Percentiles rank a stretch among this genome's conserved stretches.
Conservation (phyloP, 1,140 invertebrate genomes). For the Camponotus vicinus region DNA sequence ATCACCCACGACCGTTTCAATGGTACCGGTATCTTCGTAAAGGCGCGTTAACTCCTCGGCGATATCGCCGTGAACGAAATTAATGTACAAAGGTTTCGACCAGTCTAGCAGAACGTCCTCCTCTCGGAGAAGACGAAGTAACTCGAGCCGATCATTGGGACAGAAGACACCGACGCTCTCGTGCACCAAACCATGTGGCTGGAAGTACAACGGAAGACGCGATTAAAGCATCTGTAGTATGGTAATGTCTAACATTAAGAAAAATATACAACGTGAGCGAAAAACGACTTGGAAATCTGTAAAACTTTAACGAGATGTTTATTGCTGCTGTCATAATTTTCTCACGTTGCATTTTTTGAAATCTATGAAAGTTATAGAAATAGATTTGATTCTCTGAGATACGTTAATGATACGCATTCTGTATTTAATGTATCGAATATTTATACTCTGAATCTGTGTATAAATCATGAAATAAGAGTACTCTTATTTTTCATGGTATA, state of each 20-base stretch:
- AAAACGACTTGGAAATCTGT: neutral
- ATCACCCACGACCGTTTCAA: slow-evolving; percentile 92
- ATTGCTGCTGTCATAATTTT: neutral
- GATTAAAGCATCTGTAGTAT: slow-evolving; percentile 11
- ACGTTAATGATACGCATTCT: neutral
- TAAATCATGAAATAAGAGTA: too few species aligned
- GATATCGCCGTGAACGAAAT: slow-evolving; percentile 92
- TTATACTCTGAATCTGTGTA: neutral
- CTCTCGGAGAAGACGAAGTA: slow-evolving; percentile 89
- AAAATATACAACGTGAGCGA: neutral
- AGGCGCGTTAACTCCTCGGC: slow-evolving; percentile 90
- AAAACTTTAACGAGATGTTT: slow-evolving; percentile 34
- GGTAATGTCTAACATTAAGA: too few species aligned
- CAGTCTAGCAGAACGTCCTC: slow-evolving; percentile 93
- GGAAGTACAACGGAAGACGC: slow-evolving; percentile 71
- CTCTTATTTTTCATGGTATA: neutral
- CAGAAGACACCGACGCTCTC: slow-evolving; percentile 94
- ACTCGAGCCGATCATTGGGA: slow-evolving; percentile 90
- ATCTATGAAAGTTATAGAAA: neutral
- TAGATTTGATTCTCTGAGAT: neutral
- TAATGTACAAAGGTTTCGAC: slow-evolving; percentile 92
- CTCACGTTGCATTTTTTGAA: neutral
- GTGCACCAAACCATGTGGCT: slow-evolving; percentile 92
- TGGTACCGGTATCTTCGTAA: slow-evolving; percentile 88
- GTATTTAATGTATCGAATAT: neutral